Evolutionary conservation across 2,888 invertebrate genomes (phyloP).

Genomic region (Mesoligia furuncula): DNA sequence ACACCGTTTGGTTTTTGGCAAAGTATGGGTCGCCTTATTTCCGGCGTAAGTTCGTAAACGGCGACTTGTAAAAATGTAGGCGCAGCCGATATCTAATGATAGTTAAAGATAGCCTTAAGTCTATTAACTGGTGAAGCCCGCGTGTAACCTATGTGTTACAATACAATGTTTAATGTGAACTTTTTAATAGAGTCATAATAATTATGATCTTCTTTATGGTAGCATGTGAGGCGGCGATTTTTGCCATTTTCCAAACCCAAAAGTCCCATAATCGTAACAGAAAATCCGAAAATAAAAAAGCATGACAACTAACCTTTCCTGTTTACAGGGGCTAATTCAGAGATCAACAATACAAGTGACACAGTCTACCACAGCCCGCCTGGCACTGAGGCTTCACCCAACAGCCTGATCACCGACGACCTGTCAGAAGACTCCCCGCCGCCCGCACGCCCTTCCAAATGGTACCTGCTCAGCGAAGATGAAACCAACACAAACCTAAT

Average conservation of each 20-base stretch:
- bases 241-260: neutral
- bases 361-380: constrained; percentile 68
- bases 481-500: constrained; percentile 73
- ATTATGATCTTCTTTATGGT: neutral
- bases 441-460: constrained; percentile 66
- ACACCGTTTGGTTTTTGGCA: neutral
- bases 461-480: constrained; percentile 85
- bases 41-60: neutral
- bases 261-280: neutral
- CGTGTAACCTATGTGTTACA: too few species aligned
- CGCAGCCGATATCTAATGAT: neutral
- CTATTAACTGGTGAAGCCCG: neutral
- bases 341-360: constrained; percentile 56
- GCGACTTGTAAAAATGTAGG: neutral
- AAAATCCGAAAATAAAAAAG: neutral
- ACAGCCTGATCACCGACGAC: constrained; percentile 84
- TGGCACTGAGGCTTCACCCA: constrained; percentile 63
- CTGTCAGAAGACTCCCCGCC: constrained; percentile 74
- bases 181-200: neutral
- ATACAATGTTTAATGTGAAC: neutral
- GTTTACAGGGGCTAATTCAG: constrained; percentile 57
- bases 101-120: neutral
- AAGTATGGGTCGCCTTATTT: neutral
- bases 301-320: neutral
- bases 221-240: neutral